phyloP scores from a whole-genome alignment of 2,888 invertebrate species.

The Cephus nigrinus region DNA sequence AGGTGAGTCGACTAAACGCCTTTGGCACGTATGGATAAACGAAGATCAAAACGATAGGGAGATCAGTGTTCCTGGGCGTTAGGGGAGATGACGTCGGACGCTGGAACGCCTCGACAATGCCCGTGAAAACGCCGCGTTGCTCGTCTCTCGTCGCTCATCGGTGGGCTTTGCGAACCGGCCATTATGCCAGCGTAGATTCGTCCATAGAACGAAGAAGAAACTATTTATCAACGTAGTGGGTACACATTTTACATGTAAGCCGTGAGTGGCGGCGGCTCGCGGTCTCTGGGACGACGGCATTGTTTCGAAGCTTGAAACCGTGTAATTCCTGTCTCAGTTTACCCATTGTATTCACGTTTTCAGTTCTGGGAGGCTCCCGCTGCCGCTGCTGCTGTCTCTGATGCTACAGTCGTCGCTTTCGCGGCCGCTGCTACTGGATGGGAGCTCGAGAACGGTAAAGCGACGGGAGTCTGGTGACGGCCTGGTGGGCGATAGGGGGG shows the following conservation, averaged over 20 bases:
- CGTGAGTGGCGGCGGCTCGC: constrained; percentile 17
- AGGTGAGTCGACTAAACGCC: not conserved
- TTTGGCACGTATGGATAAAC: not conserved
- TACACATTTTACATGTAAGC: constrained; percentile 43
- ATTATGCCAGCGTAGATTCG: not conserved
- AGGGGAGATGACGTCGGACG: not conserved
- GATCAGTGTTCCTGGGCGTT: not conserved
- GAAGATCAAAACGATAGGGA: not conserved
- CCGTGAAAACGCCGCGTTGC: not conserved
- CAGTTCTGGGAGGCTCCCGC: constrained; percentile 16
- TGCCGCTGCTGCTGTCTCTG: constrained; percentile 8
- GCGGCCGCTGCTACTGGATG: not conserved
- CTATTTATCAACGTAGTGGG: constrained; percentile 44
- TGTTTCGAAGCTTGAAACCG: constrained; percentile 38
- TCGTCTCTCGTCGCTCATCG: not conserved
- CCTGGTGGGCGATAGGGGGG: not conserved
- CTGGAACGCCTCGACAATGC: not conserved
- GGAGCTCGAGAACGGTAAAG: not conserved
- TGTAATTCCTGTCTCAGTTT: not conserved
- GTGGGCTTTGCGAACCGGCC: not conserved
- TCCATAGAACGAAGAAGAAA: constrained; percentile 32
- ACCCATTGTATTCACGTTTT: constrained; percentile 19
- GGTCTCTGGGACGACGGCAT: constrained; percentile 27
- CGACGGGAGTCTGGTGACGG: not conserved
- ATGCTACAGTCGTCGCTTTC: not conserved